These are phyloP conservation scores for Anas platyrhynchos DNA, from an alignment of 2,113 vertebrate species.

Conservation along the genomic window DNA sequence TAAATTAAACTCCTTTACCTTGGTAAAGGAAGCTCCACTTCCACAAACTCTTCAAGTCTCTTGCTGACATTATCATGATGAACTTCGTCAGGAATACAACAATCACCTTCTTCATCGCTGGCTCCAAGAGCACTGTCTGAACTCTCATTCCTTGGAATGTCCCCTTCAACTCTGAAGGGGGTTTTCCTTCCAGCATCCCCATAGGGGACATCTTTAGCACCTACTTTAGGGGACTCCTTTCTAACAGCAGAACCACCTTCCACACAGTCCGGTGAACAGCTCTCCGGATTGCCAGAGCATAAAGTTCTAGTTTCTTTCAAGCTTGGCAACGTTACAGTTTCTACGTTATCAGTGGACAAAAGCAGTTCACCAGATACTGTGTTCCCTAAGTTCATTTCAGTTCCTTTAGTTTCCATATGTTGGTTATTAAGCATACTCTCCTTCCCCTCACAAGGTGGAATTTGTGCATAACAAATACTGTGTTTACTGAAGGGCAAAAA, in stretches of 20 bases:
- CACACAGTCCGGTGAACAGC: not conserved
- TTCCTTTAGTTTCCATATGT: not conserved
- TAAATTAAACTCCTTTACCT: constrained; percentile 73
- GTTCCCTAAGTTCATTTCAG: not conserved
- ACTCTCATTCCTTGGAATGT: constrained; percentile 84
- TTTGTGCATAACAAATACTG: not conserved
- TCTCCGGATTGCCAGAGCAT: not conserved
- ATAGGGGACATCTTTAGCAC: constrained; percentile 68
- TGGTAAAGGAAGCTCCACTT: constrained; percentile 84
- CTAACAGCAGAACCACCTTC: not conserved
- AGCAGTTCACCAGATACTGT: not conserved
- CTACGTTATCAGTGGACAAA: not conserved
- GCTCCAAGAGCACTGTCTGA: constrained; percentile 86
- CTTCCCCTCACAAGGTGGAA: not conserved
- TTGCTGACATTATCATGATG: not conserved
- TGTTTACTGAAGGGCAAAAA: not conserved
- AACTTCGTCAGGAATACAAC: not conserved
- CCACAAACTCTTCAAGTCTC: constrained; percentile 53
- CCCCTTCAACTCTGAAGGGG: constrained; percentile 69
- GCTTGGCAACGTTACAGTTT: not conserved
- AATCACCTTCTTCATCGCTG: constrained; percentile 81
- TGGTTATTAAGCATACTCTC: not conserved
- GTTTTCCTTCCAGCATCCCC: constrained; percentile 66
- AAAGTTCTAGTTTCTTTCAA: constrained; percentile 7
- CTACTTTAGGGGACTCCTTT: constrained; percentile 19